Evolutionary conservation across 2,797 vertebrate genomes (phyloP).

Genomic region (Schizopygopsis malacanthus): DNA sequence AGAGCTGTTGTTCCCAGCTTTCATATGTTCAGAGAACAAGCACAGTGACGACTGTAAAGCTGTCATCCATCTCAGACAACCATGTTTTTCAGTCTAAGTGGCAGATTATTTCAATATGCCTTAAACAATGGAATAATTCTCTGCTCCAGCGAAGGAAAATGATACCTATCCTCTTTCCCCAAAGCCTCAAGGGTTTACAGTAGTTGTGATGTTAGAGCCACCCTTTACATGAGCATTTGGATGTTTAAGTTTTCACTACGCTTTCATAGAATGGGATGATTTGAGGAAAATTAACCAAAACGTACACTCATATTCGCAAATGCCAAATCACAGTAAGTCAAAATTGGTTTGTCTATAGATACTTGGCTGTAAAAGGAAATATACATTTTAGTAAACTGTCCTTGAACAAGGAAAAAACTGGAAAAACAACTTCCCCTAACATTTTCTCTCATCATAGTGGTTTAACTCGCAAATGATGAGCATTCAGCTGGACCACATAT

Average conservation of each 20-base stretch:
- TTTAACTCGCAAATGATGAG: slow-evolving; percentile 20
- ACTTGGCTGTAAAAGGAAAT: slow-evolving; percentile 18
- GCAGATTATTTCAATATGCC: slow-evolving; percentile 65
- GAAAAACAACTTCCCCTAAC: slow-evolving; percentile 30
- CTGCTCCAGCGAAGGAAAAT: slow-evolving; percentile 38
- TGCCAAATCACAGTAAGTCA: not conserved
- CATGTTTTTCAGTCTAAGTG: slow-evolving; percentile 47
- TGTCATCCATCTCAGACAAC: slow-evolving; percentile 62
- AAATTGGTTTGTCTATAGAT: not conserved
- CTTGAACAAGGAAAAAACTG: slow-evolving; percentile 20
- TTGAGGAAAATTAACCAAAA: not conserved
- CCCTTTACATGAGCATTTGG: not conserved
- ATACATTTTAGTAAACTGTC: slow-evolving; percentile 26
- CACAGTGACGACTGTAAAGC: slow-evolving; percentile 31
- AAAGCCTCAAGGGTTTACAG: slow-evolving; percentile 46
- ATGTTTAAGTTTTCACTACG: not conserved
- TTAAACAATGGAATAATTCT: slow-evolving; percentile 63
- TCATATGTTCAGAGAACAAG: slow-evolving; percentile 52
- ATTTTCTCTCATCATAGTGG: slow-evolving; percentile 18
- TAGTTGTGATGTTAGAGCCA: slow-evolving; percentile 2
- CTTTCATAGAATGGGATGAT: not conserved
- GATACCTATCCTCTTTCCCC: slow-evolving; percentile 41
- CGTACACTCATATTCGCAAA: not conserved
- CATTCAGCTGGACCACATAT: slow-evolving; percentile 34
- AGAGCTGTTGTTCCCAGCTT: slow-evolving; percentile 52